phyloP scores from a whole-genome alignment of 1,140 invertebrate species.

The Listronotus bonariensis region DNA sequence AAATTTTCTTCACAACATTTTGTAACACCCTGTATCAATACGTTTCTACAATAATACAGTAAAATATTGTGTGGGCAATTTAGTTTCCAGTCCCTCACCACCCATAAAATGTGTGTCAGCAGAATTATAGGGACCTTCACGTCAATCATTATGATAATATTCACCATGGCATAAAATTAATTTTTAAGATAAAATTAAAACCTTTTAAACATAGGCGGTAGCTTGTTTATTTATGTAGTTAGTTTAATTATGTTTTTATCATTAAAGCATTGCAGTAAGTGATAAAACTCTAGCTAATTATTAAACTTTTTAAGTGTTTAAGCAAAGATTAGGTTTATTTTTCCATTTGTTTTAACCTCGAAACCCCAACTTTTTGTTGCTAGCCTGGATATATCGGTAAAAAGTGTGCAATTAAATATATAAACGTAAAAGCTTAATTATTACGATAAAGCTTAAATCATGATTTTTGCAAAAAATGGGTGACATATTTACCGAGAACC shows the following conservation, averaged over 20 bases:
- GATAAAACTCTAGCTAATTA: conserved; percentile 1
- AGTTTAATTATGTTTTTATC: conserved; percentile 8
- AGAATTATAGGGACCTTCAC: conserved; percentile 23
- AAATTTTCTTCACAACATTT: too few relatives aligned
- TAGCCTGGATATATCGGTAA: neutral
- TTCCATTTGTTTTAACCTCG: conserved; percentile 2
- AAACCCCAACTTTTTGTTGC: neutral
- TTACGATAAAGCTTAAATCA: neutral
- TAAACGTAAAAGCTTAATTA: conserved; percentile 2
- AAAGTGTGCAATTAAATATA: conserved; percentile 1
- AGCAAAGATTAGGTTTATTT: conserved; percentile 2
- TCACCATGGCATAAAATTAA: conserved; percentile 6
- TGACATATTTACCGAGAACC: conserved; percentile 6
- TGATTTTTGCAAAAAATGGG: conserved; percentile 1
- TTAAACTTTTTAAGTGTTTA: neutral
- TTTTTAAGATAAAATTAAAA: conserved; percentile 9
- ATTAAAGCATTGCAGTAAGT: conserved; percentile 9
- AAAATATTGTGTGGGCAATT: conserved; percentile 17
- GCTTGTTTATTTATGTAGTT: neutral
- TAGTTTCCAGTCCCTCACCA: conserved; percentile 6
- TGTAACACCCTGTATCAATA: too few relatives aligned
- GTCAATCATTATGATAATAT: conserved; percentile 25
- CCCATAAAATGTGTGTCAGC: conserved; percentile 21
- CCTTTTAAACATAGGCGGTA: conserved; percentile 1
- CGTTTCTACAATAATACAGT: conserved; percentile 11